Evolutionary conservation across 2,888 invertebrate genomes (phyloP), one percentile per base, ranked within the genome.

Genomic region (Pherbina coryleti): DNA sequence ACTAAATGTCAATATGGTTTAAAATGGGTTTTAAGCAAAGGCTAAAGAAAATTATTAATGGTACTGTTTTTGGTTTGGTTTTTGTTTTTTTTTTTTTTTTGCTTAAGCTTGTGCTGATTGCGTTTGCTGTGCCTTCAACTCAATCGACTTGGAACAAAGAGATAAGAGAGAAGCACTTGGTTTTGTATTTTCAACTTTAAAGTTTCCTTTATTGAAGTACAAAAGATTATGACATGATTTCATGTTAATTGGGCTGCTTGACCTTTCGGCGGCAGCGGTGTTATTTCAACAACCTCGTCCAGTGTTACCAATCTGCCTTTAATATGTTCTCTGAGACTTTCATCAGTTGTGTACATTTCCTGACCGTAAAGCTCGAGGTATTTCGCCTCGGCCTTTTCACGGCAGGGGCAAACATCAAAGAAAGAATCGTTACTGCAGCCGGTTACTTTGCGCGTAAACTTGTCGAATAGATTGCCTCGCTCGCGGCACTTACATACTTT

Each of bases 391-490:
- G 88, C 88, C 60, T 83, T 85, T 57, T 88, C 88, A 14, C 87
- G 86, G 74, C 88, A 88, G 3, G 89, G 87, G 72, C 89, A 89
- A 9, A 87, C 82, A 75, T 88, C 88, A 60, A 86, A 88, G 55
- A 84, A 82, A 0, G 86, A 79, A 7, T 77, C 44, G 19, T 79
- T 80, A 25, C 81, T 82, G 55, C 83, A 83, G 34, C 64, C 72
- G 19, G 79, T 78, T 34, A 81, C 79, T 0, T 81, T 74, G 8
- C 82, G 77, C 0, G 76, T 78, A 8, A 84, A 84, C 28, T 44
- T 81, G 1, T 79, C 74, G 66, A 88, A 87, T 17, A 87, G 78
- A 3, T 83, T 85, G 17, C 84, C 83, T 0, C 84, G 82, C 22
- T 84, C 79, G 0, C 83, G 82, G 62, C 89, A 88, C 3, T 84